Evolutionary conservation across 2,888 invertebrate genomes (phyloP), one percentile per base, ranked within the genome.

Genomic region (Pardosa pseudoannulata): DNA sequence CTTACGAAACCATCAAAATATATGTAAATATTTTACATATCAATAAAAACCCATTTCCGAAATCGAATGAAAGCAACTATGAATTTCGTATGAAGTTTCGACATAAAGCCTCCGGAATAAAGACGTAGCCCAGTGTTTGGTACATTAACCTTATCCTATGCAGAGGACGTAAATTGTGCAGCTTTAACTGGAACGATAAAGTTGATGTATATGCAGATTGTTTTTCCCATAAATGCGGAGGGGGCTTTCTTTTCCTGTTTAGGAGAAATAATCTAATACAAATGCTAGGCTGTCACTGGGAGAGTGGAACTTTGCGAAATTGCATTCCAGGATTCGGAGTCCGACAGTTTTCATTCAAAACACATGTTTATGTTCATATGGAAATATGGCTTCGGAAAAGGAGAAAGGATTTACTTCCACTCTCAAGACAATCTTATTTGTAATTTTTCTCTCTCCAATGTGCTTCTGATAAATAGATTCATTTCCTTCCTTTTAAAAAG

Each of bases 191-290:
- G 23, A 64, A 64, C 64, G 71, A 71, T 71, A 74, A 56, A 32
- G 74, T 39, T 74, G 23, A 50, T 72, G 23, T 80, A 71, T 80
- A 80, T 80, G 80, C 80, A 80, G 67, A 80, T 80, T 73, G 80
- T 56, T 80, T 79, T 80, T 68, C 80, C 80, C 80, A 80, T 80
- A 80, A 80, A 73, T 73, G 67, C 23, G n/a, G 32, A 39, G 39
- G 36, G 41, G 28, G n/a, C 16, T 32, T 73, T 80, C 56, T 16
- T 23, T 62, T 67, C 36, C 32, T 71, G 39, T 46, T 71, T 71
- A 71, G 71, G 46, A 29, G 41, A 28, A 71, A 46, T 46, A 71
- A 71, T 71, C 71, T 71, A 46, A 71, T 71, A 71, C 71, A 41
- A 36, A 71, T 46, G 23, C 46, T 36, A 13, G 16, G 6, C 46